Evolutionary conservation across 2,113 vertebrate genomes (phyloP), one percentile per base, ranked within the genome.

Genomic region (Hipposideros armiger): DNA sequence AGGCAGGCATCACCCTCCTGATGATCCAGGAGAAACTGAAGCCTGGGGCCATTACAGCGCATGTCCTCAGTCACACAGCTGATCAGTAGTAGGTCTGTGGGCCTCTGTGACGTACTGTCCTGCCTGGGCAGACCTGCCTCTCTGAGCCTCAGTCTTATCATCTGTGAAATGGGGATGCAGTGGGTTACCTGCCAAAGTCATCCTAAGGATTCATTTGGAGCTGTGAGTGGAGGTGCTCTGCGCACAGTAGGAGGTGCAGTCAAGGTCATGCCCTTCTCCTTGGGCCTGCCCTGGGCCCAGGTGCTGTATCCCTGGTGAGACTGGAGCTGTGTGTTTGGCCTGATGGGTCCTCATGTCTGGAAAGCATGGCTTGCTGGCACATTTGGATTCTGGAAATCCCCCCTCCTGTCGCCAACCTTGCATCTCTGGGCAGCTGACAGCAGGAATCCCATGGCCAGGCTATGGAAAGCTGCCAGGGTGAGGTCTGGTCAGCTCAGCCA

Each of bases 401-500:
- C 36, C 2, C 20, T 36, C 3, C 24, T 30, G n/a, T 42, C 26
- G 8, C n/a, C 76, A 15, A 8, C n/a, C 16, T 50, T 11, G 26
- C 7, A 7, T 70, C 52, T 30, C 72, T 17, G 64, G 10, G 66
- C 40, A 52, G 86, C 28, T 4, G 77, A 91, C 22, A 52, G 66
- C 72, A 67, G 52, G 67, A 88, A 36, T 64, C 67, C 64, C 69
- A 36, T 26, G 64, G 54, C 54, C 36, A 58, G 50, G 69, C 86
- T 9, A 4, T 32, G 58, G 80, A 42, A 4, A 40, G n/a, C 19
- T 17, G 77, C 30, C 60, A 32, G 76, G 56, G 11, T 8, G 15
- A 90, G 58, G 86, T 45, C 77, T 80, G 92, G 60, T 86, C 5
- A 42, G 70, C 74, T n/a, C 60, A 64, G 80, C 60, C 36, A 47